These are phyloP conservation scores for Mus pahari DNA, from an alignment of 2,113 vertebrate genomes.

Conservation along the genomic window DNA sequence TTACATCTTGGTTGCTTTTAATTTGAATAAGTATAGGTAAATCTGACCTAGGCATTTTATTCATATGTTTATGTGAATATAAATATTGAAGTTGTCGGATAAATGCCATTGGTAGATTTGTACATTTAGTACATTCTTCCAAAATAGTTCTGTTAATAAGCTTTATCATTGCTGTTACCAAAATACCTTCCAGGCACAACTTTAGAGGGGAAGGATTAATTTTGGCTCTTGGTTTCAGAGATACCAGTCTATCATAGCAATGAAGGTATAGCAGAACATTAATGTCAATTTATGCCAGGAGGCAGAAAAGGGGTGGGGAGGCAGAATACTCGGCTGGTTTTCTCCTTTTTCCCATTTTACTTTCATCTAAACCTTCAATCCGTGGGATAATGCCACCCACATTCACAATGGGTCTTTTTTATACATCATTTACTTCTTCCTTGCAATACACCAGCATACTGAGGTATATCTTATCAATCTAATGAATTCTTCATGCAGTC, in stretches of 20 bases:
- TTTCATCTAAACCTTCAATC: neutral
- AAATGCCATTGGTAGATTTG: neutral
- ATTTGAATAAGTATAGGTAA: conserved; percentile 15
- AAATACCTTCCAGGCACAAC: neutral
- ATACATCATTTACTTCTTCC: neutral
- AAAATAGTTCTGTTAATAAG: neutral
- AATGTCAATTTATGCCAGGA: neutral
- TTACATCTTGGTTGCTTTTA: conserved; percentile 22
- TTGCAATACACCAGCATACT: neutral
- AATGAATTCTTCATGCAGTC: neutral
- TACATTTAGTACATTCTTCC: neutral
- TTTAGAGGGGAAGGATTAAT: neutral
- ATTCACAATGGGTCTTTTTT: neutral
- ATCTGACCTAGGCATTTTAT: conserved; percentile 23
- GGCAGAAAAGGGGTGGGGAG: too few species aligned
- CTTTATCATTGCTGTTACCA: neutral
- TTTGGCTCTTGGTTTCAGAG: neutral
- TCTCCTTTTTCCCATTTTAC: neutral
- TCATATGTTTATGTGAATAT: neutral
- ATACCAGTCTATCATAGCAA: neutral
- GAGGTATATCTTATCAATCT: neutral
- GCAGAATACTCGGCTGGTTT: neutral
- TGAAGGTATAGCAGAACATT: neutral
- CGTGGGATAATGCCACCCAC: neutral
- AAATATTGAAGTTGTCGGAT: conserved; percentile 34